Base-by-base conservation (phyloP, 2,888 invertebrate species). In the Sphecodes monilicornis region DNA sequence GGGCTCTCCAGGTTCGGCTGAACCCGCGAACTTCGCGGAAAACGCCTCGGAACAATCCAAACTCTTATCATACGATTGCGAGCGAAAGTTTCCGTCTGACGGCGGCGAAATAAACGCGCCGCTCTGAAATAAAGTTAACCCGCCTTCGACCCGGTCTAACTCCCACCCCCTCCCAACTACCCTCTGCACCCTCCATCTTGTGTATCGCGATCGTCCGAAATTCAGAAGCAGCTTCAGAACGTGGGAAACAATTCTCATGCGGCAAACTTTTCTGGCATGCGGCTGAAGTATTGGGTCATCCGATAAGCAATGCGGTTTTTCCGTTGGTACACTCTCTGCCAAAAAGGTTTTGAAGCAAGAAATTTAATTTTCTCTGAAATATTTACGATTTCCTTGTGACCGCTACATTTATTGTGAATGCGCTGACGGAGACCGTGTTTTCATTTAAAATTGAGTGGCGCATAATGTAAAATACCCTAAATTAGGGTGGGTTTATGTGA, bases 21-120 rank as follows among this genome's bases (percentile, higher is more conserved):
- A 29, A 8, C 29, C 69, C 18, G 46, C 13, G 43, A 84, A 84
- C 72, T 85, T 79, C 5, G 22, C 66, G n/a, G 8, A 60, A 73
- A 76, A 71, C 78, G 73, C 57, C 79, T 84, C 76, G 60, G 76
- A 76, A 85, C 85, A 82, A 85, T 86, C 76, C 78, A 18, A 74
- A 78, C 78, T 84, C 85, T 87, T 89, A 86, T 89, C 88, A 84
- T 82, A 72, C 68, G 83, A 57, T 76, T 50, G 72, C 72, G 50
- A 71, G 60, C 66, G 60, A 66, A 71, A 82, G 73, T 88, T 84
- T 83, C 82, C 84, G 80, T 83, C 80, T 73, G 76, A 60, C 41
- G 29, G 13, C 29, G 78, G 73, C 36, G 80, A 79, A 80, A 80
- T 78, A 78, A 80, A 79, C 80, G 80, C 76, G 39, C 43, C 60